A percentile compares a stretch with the other conserved stretches of the same genome.
phyloP scores from a whole-genome alignment of 2,113 vertebrate genomes.

The Bufo bufo region DNA sequence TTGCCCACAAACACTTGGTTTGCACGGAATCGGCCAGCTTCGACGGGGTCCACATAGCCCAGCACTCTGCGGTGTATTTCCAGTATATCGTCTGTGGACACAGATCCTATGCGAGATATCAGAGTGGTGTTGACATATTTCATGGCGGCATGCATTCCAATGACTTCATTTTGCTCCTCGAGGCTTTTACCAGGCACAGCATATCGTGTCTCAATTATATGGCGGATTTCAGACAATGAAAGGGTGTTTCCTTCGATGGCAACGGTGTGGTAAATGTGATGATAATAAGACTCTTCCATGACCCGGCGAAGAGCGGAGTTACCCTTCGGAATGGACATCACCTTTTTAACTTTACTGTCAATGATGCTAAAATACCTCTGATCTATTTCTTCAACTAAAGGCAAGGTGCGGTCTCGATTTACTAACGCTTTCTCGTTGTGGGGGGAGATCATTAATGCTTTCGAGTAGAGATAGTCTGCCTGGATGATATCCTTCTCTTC shows the following conservation, averaged over 20 bases:
- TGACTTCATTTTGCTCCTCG: constrained; percentile 94
- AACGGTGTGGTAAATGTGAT: constrained; percentile 98
- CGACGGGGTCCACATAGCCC: constrained; percentile 91
- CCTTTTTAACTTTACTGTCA: constrained; percentile 90
- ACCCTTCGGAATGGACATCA: constrained; percentile 96
- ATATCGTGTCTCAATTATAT: constrained; percentile 94
- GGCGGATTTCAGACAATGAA: constrained; percentile 90
- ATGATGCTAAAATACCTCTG: constrained; percentile 92
- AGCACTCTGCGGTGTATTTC: constrained; percentile 93
- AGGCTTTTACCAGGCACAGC: constrained; percentile 92
- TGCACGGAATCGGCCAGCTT: constrained; percentile 85
- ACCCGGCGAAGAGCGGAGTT: constrained; percentile 88
- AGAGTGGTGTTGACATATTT: constrained; percentile 92
- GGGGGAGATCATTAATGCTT: constrained; percentile 87
- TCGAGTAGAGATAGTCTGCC: constrained; percentile 91
- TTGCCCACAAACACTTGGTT: constrained; percentile 95
- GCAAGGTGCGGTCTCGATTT: constrained; percentile 87
- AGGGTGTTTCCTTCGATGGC: constrained; percentile 98
- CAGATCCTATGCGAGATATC: constrained; percentile 79
- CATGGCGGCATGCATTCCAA: constrained; percentile 91
- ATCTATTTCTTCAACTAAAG: constrained; percentile 94
- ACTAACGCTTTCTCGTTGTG: constrained; percentile 87
- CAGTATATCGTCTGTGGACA: constrained; percentile 79
- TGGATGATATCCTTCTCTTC: constrained; percentile 94
- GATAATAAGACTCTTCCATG: constrained; percentile 97